phyloP scores from a whole-genome alignment of 2,113 vertebrate species.

The Xenopus borealis region DNA sequence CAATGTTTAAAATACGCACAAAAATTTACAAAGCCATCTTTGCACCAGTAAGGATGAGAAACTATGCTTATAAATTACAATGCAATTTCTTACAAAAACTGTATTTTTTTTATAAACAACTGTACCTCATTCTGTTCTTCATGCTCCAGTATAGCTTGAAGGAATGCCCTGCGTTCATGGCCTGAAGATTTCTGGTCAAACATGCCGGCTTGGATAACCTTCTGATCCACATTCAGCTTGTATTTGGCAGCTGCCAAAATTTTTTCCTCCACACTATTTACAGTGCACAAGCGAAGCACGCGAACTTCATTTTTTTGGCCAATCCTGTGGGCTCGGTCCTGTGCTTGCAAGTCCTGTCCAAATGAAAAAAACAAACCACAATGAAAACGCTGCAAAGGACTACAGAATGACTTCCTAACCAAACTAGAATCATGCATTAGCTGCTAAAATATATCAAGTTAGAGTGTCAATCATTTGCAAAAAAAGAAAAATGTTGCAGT shows the following conservation, averaged over 20 bases:
- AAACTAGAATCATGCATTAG: no score
- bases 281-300: conserved; percentile 80
- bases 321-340: conserved; percentile 83
- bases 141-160: conserved; percentile 84
- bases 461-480: no score
- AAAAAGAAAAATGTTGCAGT: no score
- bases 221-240: conserved; percentile 87
- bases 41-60: no score
- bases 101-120: no score
- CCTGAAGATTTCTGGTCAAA: conserved; percentile 89
- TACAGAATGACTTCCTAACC: no score
- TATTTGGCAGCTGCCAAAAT: conserved; percentile 86
- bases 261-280: conserved; percentile 88
- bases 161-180: conserved; percentile 80
- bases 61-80: no score
- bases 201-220: conserved; percentile 89
- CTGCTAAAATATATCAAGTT: no score
- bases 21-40: no score
- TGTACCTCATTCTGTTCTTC: conserved; percentile 86
- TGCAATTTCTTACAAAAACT: no score
- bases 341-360: conserved; percentile 81
- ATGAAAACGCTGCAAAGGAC: no score
- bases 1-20: no score
- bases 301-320: conserved; percentile 87
- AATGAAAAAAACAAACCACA: background rate